Evolutionary conservation across 2,888 invertebrate species (phyloP), one percentile per base, ranked within the genome.

Genomic region (Drosophila infuscata): DNA sequence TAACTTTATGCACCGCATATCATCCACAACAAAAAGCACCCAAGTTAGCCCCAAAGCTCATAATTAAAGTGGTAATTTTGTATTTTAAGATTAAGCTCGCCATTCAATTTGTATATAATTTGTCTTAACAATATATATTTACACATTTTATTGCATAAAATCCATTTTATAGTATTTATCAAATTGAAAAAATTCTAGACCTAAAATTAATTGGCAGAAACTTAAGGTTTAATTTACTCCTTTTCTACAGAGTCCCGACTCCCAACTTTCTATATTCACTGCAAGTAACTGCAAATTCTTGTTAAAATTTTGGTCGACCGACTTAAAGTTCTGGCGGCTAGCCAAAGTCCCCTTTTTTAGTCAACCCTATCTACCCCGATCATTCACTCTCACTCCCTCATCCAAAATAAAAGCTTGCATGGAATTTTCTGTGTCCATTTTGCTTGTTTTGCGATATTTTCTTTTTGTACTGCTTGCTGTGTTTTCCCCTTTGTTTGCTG

Each of bases 1-100:
- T 67, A 76, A 79, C 73, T 83, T 74, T 70, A 72, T 85, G 85
- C 85, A 85, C 87, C 68, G 82, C 84, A 70, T 82, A 74, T 74
- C 82, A 82, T 80, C 59, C 74, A 61, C 81, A 79, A 61, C 64
- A 80, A 71, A 51, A 15, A 67, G 84, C 82, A 82, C 82, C 20
- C 56, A 52, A 65, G 1, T 12, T 57, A 51, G 35, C 38, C 15
- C 17, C 11, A n/a, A 48, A 46, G 9, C 25, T 51, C 20, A 58
- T 29, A 20, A 17, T 54, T 48, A 67, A 51, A n/a, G 6, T 35
- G 60, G 8, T 17, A 30, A n/a, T 25, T 38, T 54, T 17, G 15
- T 3, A 46, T 15, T 8, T 15, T 8, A 2, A 46, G 20, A 25
- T 7, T 8, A 15, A 8, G 1, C 8, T 20, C 8, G 25, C 15